Evolutionary conservation across 2,797 vertebrate genomes (phyloP), one percentile per base, ranked within the genome.

Genomic region (Hoplostethus atlanticus): DNA sequence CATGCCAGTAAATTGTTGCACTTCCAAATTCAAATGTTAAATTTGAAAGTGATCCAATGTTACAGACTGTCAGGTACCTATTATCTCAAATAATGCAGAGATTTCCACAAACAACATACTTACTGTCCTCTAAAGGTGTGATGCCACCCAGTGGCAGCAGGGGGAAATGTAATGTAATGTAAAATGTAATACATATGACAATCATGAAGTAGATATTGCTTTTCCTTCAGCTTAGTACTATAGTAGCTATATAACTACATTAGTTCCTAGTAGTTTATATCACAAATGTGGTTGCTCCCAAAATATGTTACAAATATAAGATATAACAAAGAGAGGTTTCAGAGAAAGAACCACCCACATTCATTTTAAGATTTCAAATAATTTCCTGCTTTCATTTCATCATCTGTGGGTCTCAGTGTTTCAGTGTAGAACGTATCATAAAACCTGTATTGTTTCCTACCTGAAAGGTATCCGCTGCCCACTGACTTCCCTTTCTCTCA

Each of bases 131-230:
- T 70, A 31, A 21, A 16, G 55, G 51, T 72, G 63, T 68, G 70
- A 60, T 71, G 76, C 78, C 84, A 51, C 48, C 86, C 11, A 72
- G 85, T 88, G 86, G 87, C 67, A 73, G 76, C 11, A 0, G 51
- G 68, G 0, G 21, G 21, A 21, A 21, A 21, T 21, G 21, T 21
- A 21, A 21, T 21, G 21, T 21, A 21, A 21, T 21, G 21, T 21
- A 21, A 21, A 21, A 21, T 21, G 21, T 21, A 21, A 21, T n/a
- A n/a, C n/a, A n/a, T n/a, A n/a, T 21, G 21, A 21, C 21, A 40
- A 40, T 3, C 4, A 7, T 44, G 42, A 44, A 44, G 42, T 10
- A 44, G 6, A 44, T 7, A 13, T 8, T 44, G 42, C 42, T 36
- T 36, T 36, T 36, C 13, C 44, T 13, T 5, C 12, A 47, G 12